phyloP scores from a whole-genome alignment of 2,888 invertebrate genomes.

The Trachelus iudaicus region DNA sequence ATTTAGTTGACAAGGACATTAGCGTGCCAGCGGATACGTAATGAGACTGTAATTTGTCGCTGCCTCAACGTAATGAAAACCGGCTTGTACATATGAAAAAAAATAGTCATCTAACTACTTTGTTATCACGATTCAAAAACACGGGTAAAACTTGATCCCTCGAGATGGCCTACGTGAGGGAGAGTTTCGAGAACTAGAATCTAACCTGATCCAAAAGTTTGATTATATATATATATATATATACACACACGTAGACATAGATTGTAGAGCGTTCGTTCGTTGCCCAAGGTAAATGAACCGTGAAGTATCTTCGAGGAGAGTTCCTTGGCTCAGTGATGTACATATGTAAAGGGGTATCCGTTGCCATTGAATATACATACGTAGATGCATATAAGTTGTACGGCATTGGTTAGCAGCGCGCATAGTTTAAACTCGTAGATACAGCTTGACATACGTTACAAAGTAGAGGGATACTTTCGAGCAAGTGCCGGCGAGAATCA shows the following conservation, averaged over 20 bases:
- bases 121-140: no score
- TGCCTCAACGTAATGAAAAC: no score
- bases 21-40: no score
- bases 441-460: neutral
- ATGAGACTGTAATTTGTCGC: no score
- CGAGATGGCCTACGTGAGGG: no score
- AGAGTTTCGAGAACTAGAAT: no score
- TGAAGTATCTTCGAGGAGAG: constrained; percentile 38
- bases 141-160: no score
- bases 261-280: constrained; percentile 19
- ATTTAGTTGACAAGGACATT: no score
- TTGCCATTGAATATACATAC: neutral
- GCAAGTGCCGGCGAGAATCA: neutral
- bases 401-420: neutral
- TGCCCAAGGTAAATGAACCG: constrained; percentile 45
- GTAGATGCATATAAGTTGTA: neutral
- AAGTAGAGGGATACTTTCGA: neutral
- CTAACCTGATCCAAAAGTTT: no score
- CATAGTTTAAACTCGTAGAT: neutral
- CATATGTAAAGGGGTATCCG: neutral
- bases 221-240: no score
- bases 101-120: no score
- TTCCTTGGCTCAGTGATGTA: neutral
- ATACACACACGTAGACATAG: neutral
- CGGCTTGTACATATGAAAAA: no score